phyloP scores from a whole-genome alignment of 2,113 vertebrate species.

The Triplophysa tibetana region DNA sequence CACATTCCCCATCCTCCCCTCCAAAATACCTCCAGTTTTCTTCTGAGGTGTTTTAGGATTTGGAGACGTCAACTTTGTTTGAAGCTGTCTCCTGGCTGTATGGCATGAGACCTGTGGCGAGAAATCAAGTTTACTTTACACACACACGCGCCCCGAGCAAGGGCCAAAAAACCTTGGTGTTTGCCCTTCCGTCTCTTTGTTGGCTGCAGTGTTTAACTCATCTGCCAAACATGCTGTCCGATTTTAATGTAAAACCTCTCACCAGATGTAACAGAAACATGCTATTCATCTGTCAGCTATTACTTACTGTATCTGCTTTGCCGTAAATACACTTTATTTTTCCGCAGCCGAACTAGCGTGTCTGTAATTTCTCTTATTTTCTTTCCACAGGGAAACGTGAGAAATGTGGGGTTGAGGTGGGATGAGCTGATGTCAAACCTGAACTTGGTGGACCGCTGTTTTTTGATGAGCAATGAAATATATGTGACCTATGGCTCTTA shows the following conservation, averaged over 20 bases:
- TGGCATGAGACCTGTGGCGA: slow-evolving; percentile 79
- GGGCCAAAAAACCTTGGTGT: slow-evolving; percentile 27
- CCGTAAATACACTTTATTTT: slow-evolving; percentile 31
- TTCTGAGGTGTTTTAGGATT: slow-evolving; percentile 86
- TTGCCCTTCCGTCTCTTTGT: slow-evolving; percentile 27
- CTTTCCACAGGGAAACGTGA: background rate
- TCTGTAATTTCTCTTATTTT: slow-evolving; percentile 21
- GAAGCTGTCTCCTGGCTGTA: slow-evolving; percentile 69
- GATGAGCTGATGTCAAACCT: background rate
- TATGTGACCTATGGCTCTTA: background rate
- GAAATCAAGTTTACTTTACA: slow-evolving; percentile 72
- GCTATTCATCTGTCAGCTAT: slow-evolving; percentile 43
- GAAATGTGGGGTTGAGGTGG: background rate
- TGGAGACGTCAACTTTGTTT: slow-evolving; percentile 80
- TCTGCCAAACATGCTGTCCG: slow-evolving; percentile 42
- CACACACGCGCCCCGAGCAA: slow-evolving; percentile 19
- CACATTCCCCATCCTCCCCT: slow-evolving; percentile 70
- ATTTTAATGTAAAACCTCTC: slow-evolving; percentile 33
- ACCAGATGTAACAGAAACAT: slow-evolving; percentile 47
- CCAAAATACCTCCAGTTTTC: slow-evolving; percentile 77
- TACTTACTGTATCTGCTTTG: slow-evolving; percentile 41
- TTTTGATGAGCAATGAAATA: background rate
- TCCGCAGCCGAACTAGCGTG: slow-evolving; percentile 24
- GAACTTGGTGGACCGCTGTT: background rate
- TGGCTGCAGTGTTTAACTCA: slow-evolving; percentile 16